Evolutionary conservation across 2,797 vertebrate species (phyloP).

Genomic region (Anguilla marmorata): DNA sequence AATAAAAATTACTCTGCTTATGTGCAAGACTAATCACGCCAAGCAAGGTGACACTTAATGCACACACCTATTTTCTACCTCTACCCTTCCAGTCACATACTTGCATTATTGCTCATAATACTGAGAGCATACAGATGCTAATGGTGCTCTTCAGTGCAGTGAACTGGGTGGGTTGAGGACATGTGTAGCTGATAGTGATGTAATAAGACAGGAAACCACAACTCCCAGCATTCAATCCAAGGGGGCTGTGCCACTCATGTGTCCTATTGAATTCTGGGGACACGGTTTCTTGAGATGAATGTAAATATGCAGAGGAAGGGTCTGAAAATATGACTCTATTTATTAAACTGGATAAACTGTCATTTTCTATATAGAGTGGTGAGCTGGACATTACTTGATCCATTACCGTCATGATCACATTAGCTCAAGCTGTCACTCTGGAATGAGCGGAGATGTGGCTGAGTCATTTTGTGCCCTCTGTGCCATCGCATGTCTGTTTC

Average conservation of each 20-base stretch:
- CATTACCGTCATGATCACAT: conserved; percentile 24
- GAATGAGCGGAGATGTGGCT: neutral
- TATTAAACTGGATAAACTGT: conserved; percentile 27
- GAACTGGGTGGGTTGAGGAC: neutral
- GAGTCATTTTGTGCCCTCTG: neutral
- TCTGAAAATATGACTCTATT: conserved; percentile 22
- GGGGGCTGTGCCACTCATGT: neutral
- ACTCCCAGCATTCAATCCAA: neutral
- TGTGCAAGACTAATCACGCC: neutral
- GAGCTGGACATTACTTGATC: conserved; percentile 26
- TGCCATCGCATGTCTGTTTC: neutral
- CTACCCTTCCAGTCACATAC: neutral
- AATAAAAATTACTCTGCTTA: neutral
- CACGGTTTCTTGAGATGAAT: neutral
- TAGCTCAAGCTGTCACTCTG: conserved; percentile 10
- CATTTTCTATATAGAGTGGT: conserved; percentile 27
- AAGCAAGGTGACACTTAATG: neutral
- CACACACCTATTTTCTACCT: neutral
- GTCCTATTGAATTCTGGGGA: neutral
- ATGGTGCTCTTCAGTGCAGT: neutral
- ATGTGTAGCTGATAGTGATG: neutral
- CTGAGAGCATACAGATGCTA: neutral
- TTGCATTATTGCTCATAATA: neutral
- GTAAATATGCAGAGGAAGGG: neutral
- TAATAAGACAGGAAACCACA: neutral